Base-by-base conservation (phyloP, 2,888 invertebrate species). In the Pachliopta kotzebuea region DNA sequence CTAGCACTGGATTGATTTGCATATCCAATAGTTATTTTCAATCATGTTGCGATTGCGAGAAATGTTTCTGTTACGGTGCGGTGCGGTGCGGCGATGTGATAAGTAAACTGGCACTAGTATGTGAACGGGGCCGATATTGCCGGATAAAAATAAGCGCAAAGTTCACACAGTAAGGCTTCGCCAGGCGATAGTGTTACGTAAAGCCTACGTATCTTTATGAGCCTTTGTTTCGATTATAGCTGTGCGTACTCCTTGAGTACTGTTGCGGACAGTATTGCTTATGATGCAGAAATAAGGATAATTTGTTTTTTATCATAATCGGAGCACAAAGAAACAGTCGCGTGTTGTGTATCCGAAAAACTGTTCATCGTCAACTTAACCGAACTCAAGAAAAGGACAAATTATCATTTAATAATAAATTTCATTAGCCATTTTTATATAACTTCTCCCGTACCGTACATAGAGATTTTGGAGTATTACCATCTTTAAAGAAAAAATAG, bases 141-240 rank as follows among this genome's bases (percentile, higher is more conserved):
- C 66, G 68, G 60, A 65, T 71, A 69, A 70, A 69, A 70, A 68
- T 65, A 72, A 72, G 73, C 70, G 71, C 68, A 71, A 72, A 64
- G 72, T 70, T 74, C 70, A 66, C 68, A 70, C 69, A 71, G 68
- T 71, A 72, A 70, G 71, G 71, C 69, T 71, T 71, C 70, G 59
- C 64, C 63, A 55, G 53, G 54, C 24, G 72, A 65, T 72, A 68
- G 65, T 68, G 74, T 76, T 75, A 76, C 74, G 74, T 72, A 76
- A 74, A 72, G 74, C 67, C 71, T 72, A 71, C 74, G 76, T 85
- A 85, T 86, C 85, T 88, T 88, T 88, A 88, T 83, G 88, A 84
- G 78, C 87, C 88, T 87, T 88, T 88, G 88, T 88, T 80, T 84
- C 73, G 84, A 82, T 79, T 78, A 80, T 84, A 82, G 75, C 82